Evolutionary conservation across 2,113 vertebrate species (phyloP), one percentile per base, ranked within the genome.

Genomic region (Pagrus major): DNA sequence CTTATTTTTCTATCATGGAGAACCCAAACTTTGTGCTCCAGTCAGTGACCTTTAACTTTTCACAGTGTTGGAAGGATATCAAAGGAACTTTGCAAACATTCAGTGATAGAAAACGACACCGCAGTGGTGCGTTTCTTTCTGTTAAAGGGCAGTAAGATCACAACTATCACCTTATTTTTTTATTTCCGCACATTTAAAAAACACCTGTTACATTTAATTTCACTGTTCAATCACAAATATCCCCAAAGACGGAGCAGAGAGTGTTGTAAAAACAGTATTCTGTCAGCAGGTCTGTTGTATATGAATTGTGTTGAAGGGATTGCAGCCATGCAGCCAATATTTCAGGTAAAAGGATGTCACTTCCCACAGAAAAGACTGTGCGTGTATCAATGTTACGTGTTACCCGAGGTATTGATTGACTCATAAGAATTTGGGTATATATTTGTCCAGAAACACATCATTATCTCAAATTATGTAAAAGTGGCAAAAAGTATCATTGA

Each of bases 1-100:
- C 80, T 90, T 81, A 87, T 86, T 91, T 92, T 92, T 92, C 81
- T 90, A 92, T 86, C 49, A 69, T 51, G 63, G 73, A 83, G 76
- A 76, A 70, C 64, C 71, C 76, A 66, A 82, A 78, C 82, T 71
- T 77, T 84, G 76, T 83, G 76, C 89, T 87, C 75, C 90, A 71
- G 61, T 77, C 86, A 75, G 80, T 78, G 87, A 88, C 79, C 81
- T 78, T 87, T 77, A 56, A 59, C 77, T 12, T 71, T 68, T 61
- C 66, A 76, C 54, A 60, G 66, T 21, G 49, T 72, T 27, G 25
- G 83, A 82, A 64, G 35, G 54, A 81, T 64, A 56, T 73, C 14
- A 20, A 66, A 74, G 54, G 78, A 83, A 80, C 64, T 78, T 81
- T 63, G 65, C 27, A 56, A 37, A 65, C 65, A 20, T 39, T 70